Evolutionary conservation across 2,113 vertebrate species (phyloP), one percentile per base, ranked within the genome.

Genomic region (Bothrops jararaca): DNA sequence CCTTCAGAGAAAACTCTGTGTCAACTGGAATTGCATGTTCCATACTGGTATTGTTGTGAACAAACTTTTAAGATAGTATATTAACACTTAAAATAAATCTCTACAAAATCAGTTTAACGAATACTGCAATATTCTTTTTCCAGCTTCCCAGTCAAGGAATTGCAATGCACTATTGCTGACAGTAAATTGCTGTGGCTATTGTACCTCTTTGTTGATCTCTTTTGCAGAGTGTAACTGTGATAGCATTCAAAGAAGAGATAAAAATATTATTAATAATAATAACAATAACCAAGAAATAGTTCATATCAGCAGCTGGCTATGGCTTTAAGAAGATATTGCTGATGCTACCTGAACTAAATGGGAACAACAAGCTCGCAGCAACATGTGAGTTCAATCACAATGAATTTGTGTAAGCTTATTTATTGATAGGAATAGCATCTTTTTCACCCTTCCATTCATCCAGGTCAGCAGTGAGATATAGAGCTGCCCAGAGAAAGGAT

Each of bases 381-480:
- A 45, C 91, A 85, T 92, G 8, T 88, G 74, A 48, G 53, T 93
- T 94, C 95, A 92, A 20, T 18, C 20, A 85, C 1, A 8, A 50
- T 91, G 22, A 3, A 85, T 91, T 22, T 92, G 39, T 4, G 9
- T 45, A 45, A 91, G 5, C n/a, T 89, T 92, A 90, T 11, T 93
- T 74, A 57, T 42, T 85, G 57, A 86, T 56, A 42, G 34, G 74
- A 85, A 93, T 94, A 34, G 6, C 11, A 85, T 12, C 48, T 11
- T 20, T 11, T 7, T n/a, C 86, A 93, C 69, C 54, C 13, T 11
- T 93, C 42, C 69, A n/a, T 12, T 92, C 57, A 52, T 60, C 39
- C 90, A 95, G 54, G 89, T 23, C 29, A 95, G 88, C 90, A 80
- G 26, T 22, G 42, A 94, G 92, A 26, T 22, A 3, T 0, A 64